These are phyloP conservation scores for Agrochola macilenta DNA, from an alignment of 2,888 invertebrate species.

Conservation along the genomic window DNA sequence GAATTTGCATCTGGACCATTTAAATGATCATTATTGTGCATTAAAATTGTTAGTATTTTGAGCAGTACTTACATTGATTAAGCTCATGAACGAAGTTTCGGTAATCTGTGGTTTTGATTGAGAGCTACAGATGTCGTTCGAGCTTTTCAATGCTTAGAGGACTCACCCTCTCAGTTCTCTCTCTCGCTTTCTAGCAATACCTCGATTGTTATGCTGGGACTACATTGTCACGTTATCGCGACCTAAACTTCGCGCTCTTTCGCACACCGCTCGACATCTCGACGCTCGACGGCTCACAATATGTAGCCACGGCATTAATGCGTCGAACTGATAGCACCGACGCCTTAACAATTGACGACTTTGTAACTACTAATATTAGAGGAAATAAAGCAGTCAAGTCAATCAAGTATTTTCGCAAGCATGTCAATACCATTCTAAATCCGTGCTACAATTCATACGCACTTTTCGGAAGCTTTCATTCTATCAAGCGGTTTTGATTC, in stretches of 20 bases:
- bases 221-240: no score
- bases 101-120: not conserved
- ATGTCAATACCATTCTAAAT: not conserved
- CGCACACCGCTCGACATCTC: no score
- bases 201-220: not conserved
- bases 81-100: not conserved
- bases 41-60: not conserved
- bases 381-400: not conserved
- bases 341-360: not conserved
- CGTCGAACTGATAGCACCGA: not conserved
- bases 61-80: not conserved
- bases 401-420: no score
- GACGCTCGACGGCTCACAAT: no score
- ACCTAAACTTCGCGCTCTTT: no score
- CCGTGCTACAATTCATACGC: slow-evolving; percentile 52
- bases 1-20: not conserved
- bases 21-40: not conserved
- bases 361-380: not conserved
- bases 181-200: not conserved
- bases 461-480: slow-evolving; percentile 66
- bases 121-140: not conserved
- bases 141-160: not conserved
- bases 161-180: no score
- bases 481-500: slow-evolving; percentile 72
- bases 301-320: not conserved